phyloP scores from a whole-genome alignment of 2,113 vertebrate genomes.

The Oxyruncus cristatus region DNA sequence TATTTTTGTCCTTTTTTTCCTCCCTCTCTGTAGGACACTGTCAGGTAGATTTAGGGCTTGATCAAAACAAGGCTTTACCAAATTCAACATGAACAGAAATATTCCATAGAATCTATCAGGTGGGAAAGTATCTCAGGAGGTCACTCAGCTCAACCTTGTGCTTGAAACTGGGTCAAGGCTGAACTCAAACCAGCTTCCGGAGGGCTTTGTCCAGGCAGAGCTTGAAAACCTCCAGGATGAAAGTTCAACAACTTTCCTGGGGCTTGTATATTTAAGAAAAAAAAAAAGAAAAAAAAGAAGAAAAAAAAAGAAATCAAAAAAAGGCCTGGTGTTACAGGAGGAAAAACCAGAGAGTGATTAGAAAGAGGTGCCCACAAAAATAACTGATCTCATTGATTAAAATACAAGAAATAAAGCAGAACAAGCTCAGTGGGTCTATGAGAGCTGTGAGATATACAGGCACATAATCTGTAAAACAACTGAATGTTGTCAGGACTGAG shows the following conservation, averaged over 20 bases:
- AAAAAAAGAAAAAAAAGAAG: neutral
- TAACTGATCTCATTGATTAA: neutral
- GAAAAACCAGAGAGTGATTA: neutral
- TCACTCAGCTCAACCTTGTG: neutral
- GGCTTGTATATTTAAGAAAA: neutral
- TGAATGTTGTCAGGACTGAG: neutral
- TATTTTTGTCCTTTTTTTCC: neutral
- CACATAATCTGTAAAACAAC: neutral
- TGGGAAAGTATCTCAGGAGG: conserved; percentile 8
- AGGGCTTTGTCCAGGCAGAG: neutral
- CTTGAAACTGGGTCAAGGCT: neutral
- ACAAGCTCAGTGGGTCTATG: neutral
- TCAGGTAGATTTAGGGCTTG: neutral
- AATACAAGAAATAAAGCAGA: neutral
- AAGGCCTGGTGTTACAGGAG: neutral
- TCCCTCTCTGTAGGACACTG: neutral
- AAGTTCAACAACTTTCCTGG: neutral
- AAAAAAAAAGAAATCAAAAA: neutral
- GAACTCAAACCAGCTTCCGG: neutral
- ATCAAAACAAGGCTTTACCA: neutral
- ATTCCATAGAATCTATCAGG: neutral
- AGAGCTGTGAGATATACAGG: neutral
- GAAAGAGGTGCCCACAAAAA: neutral
- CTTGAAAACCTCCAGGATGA: neutral
- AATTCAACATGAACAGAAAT: neutral